Base-by-base conservation (phyloP, 2,797 vertebrate species). In the Rhynchotus rufescens region DNA sequence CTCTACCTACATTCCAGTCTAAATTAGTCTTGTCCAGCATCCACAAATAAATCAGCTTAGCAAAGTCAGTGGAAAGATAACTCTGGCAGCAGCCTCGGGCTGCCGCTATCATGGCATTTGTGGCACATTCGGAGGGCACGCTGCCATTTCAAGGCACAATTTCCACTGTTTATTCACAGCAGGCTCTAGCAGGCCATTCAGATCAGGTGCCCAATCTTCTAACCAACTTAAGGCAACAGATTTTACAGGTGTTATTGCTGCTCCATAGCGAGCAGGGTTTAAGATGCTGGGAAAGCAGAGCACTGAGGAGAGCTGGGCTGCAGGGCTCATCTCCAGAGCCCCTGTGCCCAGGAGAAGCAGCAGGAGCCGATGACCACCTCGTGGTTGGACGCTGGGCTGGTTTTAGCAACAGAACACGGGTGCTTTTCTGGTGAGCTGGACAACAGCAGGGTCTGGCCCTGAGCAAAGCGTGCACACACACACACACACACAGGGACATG, bases 11-110 rank as follows among this genome's bases (percentile, higher is more conserved):
- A 8, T 90, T 90, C 71, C 75, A 86, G 49, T 9, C 52, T 95
- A 94, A 95, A 92, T 90, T 80, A 93, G 76, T 68, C 94, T 76
- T 78, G 64, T 81, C 79, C 80, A 61, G 54, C 23, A 61, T 69
- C 93, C 92, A 95, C 91, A 96, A 97, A 95, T 94, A 96, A 94
- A 94, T 92, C 86, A 91, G 92, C 87, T 95, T 92, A 95, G 90
- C 74, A 75, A 95, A 96, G 79, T 30, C 92, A 88, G 68, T 44
- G 81, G 82, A 59, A 96, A 94, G 92, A 85, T 30, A 92, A 89
- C 88, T 91, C 89, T 91, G 91, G 79, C 85, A 94, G 72, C 52
- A 91, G 45, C 88, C 94, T 86, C 12, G 8, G 88, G 82, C 66
- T 73, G 84, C 64, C 56, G 82, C 1, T 94, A 85, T 84, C 67